Evolutionary conservation across 2,888 invertebrate genomes (phyloP).

Genomic region (Archips xylosteana): DNA sequence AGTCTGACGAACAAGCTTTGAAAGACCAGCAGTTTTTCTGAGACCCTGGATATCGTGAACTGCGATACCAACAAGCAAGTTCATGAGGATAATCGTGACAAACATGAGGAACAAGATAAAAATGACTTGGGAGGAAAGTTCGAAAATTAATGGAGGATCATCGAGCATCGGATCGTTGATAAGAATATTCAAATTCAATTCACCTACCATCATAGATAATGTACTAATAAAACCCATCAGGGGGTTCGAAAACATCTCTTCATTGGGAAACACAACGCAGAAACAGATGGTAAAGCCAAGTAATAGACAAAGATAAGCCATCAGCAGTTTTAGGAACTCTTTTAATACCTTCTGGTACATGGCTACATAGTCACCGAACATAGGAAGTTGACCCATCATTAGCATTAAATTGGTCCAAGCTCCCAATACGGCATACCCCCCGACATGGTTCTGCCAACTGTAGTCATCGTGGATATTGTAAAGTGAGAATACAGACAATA

Average conservation of each 20-base stretch:
- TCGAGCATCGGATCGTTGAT: constrained; percentile 89
- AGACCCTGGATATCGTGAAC: constrained; percentile 95
- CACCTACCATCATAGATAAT: constrained; percentile 95
- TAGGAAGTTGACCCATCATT: constrained; percentile 95
- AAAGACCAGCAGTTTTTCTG: constrained; percentile 93
- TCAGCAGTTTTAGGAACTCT: constrained; percentile 92
- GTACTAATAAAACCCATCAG: constrained; percentile 93
- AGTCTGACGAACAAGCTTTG: constrained; percentile 93
- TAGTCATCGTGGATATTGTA: constrained; percentile 92
- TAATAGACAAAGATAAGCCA: constrained; percentile 93
- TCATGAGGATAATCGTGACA: constrained; percentile 94
- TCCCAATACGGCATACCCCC: constrained; percentile 93
- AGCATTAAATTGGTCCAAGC: constrained; percentile 96
- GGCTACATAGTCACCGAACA: constrained; percentile 95
- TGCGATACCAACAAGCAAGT: constrained; percentile 93
- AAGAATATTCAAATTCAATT: constrained; percentile 90
- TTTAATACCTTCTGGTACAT: constrained; percentile 95
- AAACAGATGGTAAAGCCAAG: constrained; percentile 95
- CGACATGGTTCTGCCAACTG: constrained; percentile 94
- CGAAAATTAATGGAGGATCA: constrained; percentile 90
- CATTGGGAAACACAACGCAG: constrained; percentile 94
- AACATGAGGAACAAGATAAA: constrained; percentile 93
- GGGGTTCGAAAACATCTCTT: constrained; percentile 93
- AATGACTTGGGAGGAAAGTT: constrained; percentile 92
- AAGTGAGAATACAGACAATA: constrained; percentile 92